Evolutionary conservation across 2,797 vertebrate genomes (phyloP), one percentile per base, ranked within the genome.

Genomic region (Sardinella longiceps): DNA sequence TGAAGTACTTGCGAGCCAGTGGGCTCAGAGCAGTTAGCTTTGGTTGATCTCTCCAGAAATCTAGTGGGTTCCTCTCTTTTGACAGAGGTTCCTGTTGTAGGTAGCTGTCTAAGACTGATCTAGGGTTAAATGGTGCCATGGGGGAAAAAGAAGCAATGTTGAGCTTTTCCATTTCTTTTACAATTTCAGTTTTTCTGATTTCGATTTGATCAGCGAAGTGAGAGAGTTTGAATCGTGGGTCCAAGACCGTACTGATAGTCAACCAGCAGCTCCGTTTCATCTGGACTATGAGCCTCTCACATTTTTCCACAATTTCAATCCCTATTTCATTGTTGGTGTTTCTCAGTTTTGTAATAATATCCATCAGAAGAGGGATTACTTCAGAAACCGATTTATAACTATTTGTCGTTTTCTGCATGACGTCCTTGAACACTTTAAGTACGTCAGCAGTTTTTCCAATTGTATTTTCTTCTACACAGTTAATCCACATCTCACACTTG

Each of bases 1-100:
- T 77, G 5, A 89, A 87, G 77, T 90, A 81, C 39, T 66, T 91
- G n/a, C 58, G 86, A 37, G 89, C 88, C 9, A 88, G 70, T 9
- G 0, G 12, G 9, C 46, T 28, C 70, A 90, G 33, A 81, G 81
- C 25, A 46, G 30, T 80, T 18, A 86, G 85, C 2, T 77, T 9
- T 0, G 53, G n/a, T 70, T 46, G 25, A 9, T 0, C 33, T 23
- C 15, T 81, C 89, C 90, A 91, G 85, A 88, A 91, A n/a, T 82
- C 7, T 18, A 90, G 66, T 3, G 85, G 77, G 9, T 83, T 84
- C 23, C 4, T 66, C 25, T 66, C 20, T 30, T 3, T 28, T 66
- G 9, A 3, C 6, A 4, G 30, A 25, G 28, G 0, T 3, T 66
- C 4, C 12, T 83, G 83, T 12, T 43, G 37, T 48, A n/a, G 2